Percentiles rank a stretch among this genome's conserved stretches.
Conservation (phyloP, 1,140 invertebrate species). For the Andricus grossulariae region DNA sequence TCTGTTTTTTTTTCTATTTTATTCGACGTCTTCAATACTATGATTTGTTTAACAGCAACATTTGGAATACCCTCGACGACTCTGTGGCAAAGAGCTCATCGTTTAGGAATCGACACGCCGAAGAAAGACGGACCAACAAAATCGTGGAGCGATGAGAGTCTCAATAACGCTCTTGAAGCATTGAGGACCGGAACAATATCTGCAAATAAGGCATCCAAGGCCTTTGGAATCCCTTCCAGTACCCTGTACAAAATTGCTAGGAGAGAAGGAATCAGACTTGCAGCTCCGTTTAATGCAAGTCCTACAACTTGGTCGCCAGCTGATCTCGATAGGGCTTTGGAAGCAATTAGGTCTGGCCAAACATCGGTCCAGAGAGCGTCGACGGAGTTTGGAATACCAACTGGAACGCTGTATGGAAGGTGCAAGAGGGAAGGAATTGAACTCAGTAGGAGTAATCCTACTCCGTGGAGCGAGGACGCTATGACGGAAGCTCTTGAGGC, state of each 20-base stretch:
- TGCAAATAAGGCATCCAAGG: constrained; percentile 93
- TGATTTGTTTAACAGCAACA: constrained; percentile 80
- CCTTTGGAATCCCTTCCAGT: constrained; percentile 92
- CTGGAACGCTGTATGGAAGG: constrained; percentile 89
- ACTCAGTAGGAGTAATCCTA: constrained; percentile 88
- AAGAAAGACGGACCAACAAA: constrained; percentile 92
- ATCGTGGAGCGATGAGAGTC: constrained; percentile 90
- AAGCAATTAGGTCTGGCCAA: constrained; percentile 87
- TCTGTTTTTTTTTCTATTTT: constrained; percentile 31
- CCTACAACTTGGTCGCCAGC: constrained; percentile 91
- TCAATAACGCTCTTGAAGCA: constrained; percentile 87
- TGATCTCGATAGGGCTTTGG: constrained; percentile 87
- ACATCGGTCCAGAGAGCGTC: constrained; percentile 91
- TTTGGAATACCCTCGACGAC: constrained; percentile 93
- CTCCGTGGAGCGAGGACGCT: constrained; percentile 92
- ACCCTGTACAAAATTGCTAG: constrained; percentile 93
- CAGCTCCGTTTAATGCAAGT: constrained; percentile 92
- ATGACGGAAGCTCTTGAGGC: constrained; percentile 93
- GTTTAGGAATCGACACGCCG: constrained; percentile 90
- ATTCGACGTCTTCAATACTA: constrained; percentile 10
- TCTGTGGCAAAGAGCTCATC: constrained; percentile 91
- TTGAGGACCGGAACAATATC: constrained; percentile 88
- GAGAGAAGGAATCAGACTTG: constrained; percentile 89
- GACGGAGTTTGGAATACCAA: constrained; percentile 89
- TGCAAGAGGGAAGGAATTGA: constrained; percentile 93